Percentiles rank a stretch among this genome's conserved stretches.
phyloP scores from a whole-genome alignment of 2,888 invertebrate species.

The Cyaniris semiargus region DNA sequence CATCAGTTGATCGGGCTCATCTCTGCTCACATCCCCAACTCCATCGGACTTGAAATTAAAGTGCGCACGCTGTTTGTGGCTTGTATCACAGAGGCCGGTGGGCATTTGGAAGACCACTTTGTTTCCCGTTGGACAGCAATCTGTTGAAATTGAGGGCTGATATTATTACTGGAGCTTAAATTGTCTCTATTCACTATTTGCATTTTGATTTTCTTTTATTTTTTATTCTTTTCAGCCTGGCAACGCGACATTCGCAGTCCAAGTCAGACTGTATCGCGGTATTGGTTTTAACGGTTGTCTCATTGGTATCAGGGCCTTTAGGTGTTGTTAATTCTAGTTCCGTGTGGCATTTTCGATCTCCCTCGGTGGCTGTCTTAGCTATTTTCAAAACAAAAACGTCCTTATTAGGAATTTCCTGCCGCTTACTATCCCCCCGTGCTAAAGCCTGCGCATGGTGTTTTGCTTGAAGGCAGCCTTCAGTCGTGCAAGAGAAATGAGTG shows the following conservation, averaged over 20 bases:
- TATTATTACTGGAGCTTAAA: neutral
- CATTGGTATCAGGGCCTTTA: constrained; percentile 79
- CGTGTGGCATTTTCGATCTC: constrained; percentile 82
- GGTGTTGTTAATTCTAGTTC: constrained; percentile 85
- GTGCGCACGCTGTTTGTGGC: constrained; percentile 68
- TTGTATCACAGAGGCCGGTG: constrained; percentile 61
- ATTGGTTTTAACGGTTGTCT: constrained; percentile 67
- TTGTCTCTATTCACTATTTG: neutral
- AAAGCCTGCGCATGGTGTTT: constrained; percentile 60
- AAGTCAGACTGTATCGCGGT: constrained; percentile 62
- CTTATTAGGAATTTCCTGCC: constrained; percentile 70
- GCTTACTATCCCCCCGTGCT: constrained; percentile 60
- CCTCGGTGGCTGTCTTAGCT: constrained; percentile 83
- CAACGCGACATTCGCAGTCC: constrained; percentile 62
- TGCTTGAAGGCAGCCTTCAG: constrained; percentile 65
- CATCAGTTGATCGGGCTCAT: constrained; percentile 63
- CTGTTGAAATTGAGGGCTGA: constrained; percentile 50
- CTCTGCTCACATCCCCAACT: constrained; percentile 65
- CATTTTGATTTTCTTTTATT: constrained; percentile 45
- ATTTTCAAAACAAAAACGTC: constrained; percentile 84
- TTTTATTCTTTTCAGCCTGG: constrained; percentile 52
- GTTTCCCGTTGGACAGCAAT: constrained; percentile 76
- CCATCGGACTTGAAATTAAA: constrained; percentile 70
- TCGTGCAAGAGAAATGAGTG: constrained; percentile 71
- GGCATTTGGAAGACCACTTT: constrained; percentile 75